A percentile compares a stretch with the other conserved stretches of the same genome.
Evolutionary conservation across 2,113 vertebrate species (phyloP).

Genomic region (Myrmophylax atrothorax): DNA sequence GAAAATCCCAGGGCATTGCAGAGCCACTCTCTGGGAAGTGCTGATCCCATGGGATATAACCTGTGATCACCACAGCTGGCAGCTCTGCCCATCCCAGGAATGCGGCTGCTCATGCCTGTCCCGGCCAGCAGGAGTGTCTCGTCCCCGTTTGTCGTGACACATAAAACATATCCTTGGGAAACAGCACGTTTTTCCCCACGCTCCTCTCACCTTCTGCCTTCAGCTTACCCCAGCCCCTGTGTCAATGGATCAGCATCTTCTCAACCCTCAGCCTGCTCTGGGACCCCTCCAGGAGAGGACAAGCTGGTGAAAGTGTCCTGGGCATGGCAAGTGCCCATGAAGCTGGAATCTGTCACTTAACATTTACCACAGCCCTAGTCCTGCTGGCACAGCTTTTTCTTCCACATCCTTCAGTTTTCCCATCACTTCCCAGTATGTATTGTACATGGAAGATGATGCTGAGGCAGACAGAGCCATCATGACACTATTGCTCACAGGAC

Average conservation of each 20-base stretch:
- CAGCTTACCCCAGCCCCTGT: rapidly evolving
- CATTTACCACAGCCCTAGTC: background rate
- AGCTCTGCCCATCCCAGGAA: rapidly evolving
- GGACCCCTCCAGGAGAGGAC: background rate
- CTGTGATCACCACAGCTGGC: rapidly evolving
- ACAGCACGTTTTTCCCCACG: background rate
- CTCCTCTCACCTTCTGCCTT: background rate
- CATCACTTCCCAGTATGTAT: rapidly evolving
- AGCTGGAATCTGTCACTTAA: background rate
- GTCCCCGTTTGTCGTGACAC: rapidly evolving
- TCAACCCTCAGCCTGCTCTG: rapidly evolving
- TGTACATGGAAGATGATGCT: background rate
- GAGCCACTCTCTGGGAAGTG: background rate
- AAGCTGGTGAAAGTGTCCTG: background rate
- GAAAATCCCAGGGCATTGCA: rapidly evolving
- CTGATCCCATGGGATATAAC: rapidly evolving
- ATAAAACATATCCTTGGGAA: background rate
- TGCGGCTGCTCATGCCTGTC: background rate
- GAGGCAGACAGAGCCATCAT: rapidly evolving
- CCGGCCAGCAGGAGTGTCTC: background rate
- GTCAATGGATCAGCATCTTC: background rate
- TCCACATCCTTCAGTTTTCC: rapidly evolving
- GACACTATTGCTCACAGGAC: rapidly evolving
- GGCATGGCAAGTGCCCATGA: rapidly evolving
- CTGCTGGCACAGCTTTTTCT: background rate